These are phyloP conservation scores for Chrysomallon squamiferum DNA, from an alignment of 1,140 invertebrate genomes.

Conservation along the genomic window DNA sequence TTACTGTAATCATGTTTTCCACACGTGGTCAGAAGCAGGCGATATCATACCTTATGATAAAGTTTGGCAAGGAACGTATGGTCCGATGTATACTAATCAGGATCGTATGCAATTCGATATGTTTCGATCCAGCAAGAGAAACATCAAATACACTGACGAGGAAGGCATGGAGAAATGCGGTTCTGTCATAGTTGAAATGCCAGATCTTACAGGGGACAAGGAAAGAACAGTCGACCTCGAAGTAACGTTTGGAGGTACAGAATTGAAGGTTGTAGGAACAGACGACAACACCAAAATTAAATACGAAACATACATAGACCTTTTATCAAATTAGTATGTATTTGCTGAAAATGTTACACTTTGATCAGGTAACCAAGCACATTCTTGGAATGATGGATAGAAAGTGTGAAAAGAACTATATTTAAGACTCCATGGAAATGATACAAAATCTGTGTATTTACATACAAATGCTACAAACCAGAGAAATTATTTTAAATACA, in stretches of 20 bases:
- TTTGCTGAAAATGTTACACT: no score
- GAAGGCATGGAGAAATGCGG: constrained; percentile 67
- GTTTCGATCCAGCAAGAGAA: constrained; percentile 65
- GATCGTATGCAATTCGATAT: constrained; percentile 68
- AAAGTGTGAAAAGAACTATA: no score
- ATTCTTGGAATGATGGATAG: no score
- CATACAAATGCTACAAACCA: no score
- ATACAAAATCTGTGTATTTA: no score
- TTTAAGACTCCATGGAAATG: no score
- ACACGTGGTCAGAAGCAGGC: constrained; percentile 68
- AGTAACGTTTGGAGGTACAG: constrained; percentile 71
- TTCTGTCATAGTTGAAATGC: constrained; percentile 67
- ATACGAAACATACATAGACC: constrained; percentile 68
- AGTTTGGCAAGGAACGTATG: constrained; percentile 67
- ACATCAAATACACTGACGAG: constrained; percentile 69
- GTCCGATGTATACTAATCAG: constrained; percentile 67
- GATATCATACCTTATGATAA: constrained; percentile 67
- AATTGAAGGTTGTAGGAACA: constrained; percentile 69
- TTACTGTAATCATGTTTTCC: constrained; percentile 70
- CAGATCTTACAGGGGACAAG: constrained; percentile 47
- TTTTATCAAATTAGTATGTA: constrained; percentile 60
- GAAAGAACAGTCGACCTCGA: constrained; percentile 66
- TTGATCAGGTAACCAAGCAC: no score
- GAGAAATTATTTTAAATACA: no score
- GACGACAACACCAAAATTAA: constrained; percentile 67